A percentile compares a stretch with the other conserved stretches of the same genome.
Conservation (phyloP, 1,140 invertebrate genomes). For the Nylanderia fulva region DNA sequence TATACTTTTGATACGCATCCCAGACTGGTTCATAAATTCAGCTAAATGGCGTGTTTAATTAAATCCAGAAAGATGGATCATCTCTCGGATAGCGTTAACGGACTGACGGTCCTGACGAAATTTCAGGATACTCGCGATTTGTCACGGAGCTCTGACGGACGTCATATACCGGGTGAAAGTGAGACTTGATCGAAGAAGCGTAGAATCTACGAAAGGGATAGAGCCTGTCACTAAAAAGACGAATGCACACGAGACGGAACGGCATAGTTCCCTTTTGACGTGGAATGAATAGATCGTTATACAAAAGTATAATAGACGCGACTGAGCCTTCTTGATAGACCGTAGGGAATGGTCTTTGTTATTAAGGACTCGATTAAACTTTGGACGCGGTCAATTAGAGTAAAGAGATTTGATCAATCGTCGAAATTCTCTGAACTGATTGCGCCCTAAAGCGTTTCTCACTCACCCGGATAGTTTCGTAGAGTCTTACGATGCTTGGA, state of each 20-base stretch:
- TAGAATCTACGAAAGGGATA: slow-evolving; percentile 11
- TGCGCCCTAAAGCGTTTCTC: slow-evolving; percentile 6
- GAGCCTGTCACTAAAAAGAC: slow-evolving; percentile 23
- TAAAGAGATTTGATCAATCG: slow-evolving; percentile 52
- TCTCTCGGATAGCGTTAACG: slow-evolving; percentile 55
- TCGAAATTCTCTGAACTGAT: slow-evolving; percentile 36
- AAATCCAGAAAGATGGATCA: slow-evolving; percentile 69
- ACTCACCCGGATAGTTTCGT: slow-evolving; percentile 90
- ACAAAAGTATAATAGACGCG: slow-evolving; percentile 16
- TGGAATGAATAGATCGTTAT: slow-evolving; percentile 43
- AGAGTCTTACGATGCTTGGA: slow-evolving; percentile 89
- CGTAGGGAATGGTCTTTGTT: slow-evolving; percentile 35
- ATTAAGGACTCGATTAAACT: slow-evolving; percentile 56
- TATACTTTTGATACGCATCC: slow-evolving; percentile 22
- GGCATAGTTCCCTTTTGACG: slow-evolving; percentile 23
- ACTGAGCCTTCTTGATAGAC: slow-evolving; percentile 9
- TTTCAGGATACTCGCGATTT: slow-evolving; percentile 65
- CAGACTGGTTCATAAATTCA: slow-evolving; percentile 65
- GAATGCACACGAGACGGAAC: slow-evolving; percentile 11
- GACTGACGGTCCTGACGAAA: slow-evolving; percentile 40
- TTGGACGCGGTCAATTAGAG: slow-evolving; percentile 38
- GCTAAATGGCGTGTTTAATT: slow-evolving; percentile 71
- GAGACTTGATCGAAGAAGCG: slow-evolving; percentile 31
- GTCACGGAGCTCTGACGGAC: slow-evolving; percentile 61
- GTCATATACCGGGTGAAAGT: slow-evolving; percentile 46